Percentiles rank a stretch among this genome's conserved stretches.
Evolutionary conservation across 2,797 vertebrate species (phyloP).

Genomic region (Smutsia temminckii): DNA sequence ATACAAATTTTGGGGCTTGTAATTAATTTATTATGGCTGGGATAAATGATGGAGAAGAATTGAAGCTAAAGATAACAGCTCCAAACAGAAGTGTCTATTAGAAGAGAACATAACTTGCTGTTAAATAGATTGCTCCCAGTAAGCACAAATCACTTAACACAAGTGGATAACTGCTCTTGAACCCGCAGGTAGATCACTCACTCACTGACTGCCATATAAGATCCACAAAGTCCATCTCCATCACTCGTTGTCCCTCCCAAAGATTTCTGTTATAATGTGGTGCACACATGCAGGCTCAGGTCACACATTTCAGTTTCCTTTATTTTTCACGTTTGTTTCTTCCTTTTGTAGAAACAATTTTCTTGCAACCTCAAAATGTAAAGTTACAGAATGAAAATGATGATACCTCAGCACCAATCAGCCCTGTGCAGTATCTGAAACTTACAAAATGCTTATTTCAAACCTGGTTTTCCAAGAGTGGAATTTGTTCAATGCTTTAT

Average conservation of each 20-base stretch:
- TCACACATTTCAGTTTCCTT: not conserved
- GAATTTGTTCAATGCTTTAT: slow-evolving; percentile 52
- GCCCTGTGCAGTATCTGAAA: not conserved
- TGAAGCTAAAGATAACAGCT: not conserved
- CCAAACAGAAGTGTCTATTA: not conserved
- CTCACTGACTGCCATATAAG: not conserved
- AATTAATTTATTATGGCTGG: not conserved
- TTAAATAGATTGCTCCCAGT: not conserved
- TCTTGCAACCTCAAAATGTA: not conserved
- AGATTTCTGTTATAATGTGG: not conserved
- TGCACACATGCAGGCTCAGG: rapidly evolving
- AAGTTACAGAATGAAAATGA: not conserved
- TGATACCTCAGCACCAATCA: not conserved
- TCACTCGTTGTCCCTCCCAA: not conserved
- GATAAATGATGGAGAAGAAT: not conserved
- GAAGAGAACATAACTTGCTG: not conserved
- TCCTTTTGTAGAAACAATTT: not conserved
- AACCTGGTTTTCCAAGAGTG: not conserved
- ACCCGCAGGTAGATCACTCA: not conserved
- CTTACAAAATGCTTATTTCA: not conserved
- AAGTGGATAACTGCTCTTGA: not conserved
- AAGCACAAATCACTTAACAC: not conserved
- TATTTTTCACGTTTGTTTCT: not conserved
- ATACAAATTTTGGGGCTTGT: not conserved
- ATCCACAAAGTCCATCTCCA: not conserved